Base-by-base conservation (phyloP, 2,113 vertebrate genomes). In the Leuciscus idus region DNA sequence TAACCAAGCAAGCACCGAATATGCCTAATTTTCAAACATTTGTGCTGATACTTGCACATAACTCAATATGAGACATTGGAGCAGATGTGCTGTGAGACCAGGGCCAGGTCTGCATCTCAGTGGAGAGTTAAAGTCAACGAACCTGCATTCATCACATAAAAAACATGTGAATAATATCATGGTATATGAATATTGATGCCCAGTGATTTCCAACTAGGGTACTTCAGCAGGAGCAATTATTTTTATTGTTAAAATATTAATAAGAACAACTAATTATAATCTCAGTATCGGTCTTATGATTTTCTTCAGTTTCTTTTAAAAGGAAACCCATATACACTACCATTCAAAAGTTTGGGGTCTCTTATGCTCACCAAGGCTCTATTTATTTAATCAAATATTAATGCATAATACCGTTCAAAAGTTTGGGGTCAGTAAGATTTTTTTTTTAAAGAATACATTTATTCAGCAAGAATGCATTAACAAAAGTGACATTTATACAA, bases 31-130 rank as follows among this genome's bases (percentile, higher is more conserved):
- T 70, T 83, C 21, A 70, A 83, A 72, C 12, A 33, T 68, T 23
- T 55, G 19, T 83, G 66, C 81, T 83, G 81, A 72, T 72, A 55
- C n/a, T 33, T 57, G 81, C 50, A 72, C 62, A 57, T 43, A 70
- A 30, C 48, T 55, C 64, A 36, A 30, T 52, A 83, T 23, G 62
- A 55, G 50, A 12, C 64, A 66, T 36, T 70, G 28, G 19, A 83
- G 11, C 50, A 73, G 81, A 73, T 83, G 30, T 39, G 28, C 10
- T 30, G 1, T 21, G 79, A 66, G 26, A 66, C 13, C 39, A 70
- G n/a, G n/a, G 55, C 13, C 7, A 43, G 2, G 57, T 81, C 33
- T 46, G 36, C 36, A 46, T 81, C 4, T 62, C 12, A 23, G 11
- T 33, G 15, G 13, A 61, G 36, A 64, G 2, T 43, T 46, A 28